Evolutionary conservation across 2,888 invertebrate species (phyloP).

Genomic region (Pyrgus malvae): DNA sequence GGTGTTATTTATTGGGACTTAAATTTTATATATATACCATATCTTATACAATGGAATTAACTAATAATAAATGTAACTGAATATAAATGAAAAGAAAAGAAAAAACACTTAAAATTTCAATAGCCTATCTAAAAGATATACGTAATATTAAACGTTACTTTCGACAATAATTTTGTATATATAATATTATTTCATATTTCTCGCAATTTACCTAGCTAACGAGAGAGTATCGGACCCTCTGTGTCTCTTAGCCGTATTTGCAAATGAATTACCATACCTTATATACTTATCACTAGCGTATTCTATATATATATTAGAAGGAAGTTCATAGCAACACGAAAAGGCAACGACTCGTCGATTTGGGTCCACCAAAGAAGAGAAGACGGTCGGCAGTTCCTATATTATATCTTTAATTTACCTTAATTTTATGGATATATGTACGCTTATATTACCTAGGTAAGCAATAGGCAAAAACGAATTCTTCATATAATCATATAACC

Average conservation of each 20-base stretch:
- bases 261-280: conserved; percentile 53
- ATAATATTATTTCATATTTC: conserved; percentile 62
- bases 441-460: conserved; percentile 53
- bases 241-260: conserved; percentile 41
- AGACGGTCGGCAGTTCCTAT: conserved; percentile 39
- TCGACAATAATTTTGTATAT: conserved; percentile 60
- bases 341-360: conserved; percentile 58
- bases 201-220: conserved; percentile 71
- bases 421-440: conserved; percentile 54
- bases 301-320: conserved; percentile 53
- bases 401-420: conserved; percentile 38
- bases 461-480: conserved; percentile 63
- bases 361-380: conserved; percentile 32
- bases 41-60: conserved; percentile 47
- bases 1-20: conserved; percentile 68
- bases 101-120: conserved; percentile 53
- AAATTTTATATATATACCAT: conserved; percentile 54
- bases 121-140: conserved; percentile 71
- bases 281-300: conserved; percentile 41
- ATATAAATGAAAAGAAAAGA: conserved; percentile 37
- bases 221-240: conserved; percentile 13
- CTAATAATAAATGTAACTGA: conserved; percentile 35
- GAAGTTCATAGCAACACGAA: conserved; percentile 60
- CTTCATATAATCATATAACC: conserved; percentile 49
- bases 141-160: conserved; percentile 42